phyloP scores from a whole-genome alignment of 2,113 vertebrate species.

The Grallaria varia region DNA sequence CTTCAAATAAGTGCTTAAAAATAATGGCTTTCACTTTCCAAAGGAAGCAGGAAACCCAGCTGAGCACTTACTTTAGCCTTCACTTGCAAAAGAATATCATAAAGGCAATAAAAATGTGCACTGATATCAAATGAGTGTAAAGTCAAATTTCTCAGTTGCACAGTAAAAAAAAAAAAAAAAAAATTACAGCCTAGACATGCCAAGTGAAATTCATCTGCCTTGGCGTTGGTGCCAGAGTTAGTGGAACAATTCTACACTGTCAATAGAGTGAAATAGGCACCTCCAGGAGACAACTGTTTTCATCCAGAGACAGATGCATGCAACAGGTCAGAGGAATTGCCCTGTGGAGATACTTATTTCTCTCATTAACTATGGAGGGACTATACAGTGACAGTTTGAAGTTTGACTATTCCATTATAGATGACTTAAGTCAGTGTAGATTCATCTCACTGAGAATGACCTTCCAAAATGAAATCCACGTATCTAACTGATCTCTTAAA shows the following conservation, averaged over 20 bases:
- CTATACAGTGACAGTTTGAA: background rate
- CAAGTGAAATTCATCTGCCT: background rate
- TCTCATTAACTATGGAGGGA: constrained; percentile 10
- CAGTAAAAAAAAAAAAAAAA: background rate
- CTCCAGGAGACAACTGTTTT: constrained; percentile 23
- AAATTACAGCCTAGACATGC: background rate
- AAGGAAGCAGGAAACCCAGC: constrained; percentile 10
- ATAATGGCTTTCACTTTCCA: constrained; percentile 30
- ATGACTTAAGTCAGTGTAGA: background rate
- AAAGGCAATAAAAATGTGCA: constrained; percentile 14
- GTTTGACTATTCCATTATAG: background rate
- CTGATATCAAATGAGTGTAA: constrained; percentile 2
- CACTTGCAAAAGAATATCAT: constrained; percentile 12
- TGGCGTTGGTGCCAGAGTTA: background rate
- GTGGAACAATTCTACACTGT: background rate
- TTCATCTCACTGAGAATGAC: constrained; percentile 19
- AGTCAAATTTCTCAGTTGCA: background rate
- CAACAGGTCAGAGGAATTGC: background rate
- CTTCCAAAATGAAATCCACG: constrained; percentile 7
- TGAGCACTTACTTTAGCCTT: constrained; percentile 12
- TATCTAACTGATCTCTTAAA: constrained; percentile 11
- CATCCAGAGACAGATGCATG: background rate
- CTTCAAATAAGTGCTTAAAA: constrained; percentile 52
- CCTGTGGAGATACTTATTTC: constrained; percentile 11
- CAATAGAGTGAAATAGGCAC: constrained; percentile 5